Conservation (phyloP, 2,888 invertebrate genomes). For the Xestia c-nigrum region DNA sequence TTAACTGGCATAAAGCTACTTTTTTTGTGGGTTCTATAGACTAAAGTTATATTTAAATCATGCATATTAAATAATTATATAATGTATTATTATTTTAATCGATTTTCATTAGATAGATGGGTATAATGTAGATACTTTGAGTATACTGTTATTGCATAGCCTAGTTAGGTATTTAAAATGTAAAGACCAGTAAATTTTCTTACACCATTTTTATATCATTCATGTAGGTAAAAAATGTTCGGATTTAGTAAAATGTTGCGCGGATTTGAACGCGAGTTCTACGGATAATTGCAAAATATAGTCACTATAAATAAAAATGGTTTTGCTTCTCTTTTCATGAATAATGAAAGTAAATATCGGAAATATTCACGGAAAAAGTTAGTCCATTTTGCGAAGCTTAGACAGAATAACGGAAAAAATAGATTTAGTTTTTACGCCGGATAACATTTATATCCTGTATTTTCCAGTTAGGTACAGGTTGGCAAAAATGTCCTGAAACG, state of each 20-base stretch:
- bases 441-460: not conserved
- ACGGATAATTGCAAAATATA: slow-evolving; percentile 23
- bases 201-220: slow-evolving; percentile 1
- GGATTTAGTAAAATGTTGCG: slow-evolving; percentile 7
- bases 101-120: not conserved
- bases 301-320: slow-evolving; percentile 27
- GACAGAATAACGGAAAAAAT: not conserved
- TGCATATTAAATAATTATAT: too few relatives aligned
- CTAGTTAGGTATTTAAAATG: not conserved
- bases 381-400: slow-evolving; percentile 8
- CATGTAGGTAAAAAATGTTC: slow-evolving; percentile 5
- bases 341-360: slow-evolving; percentile 31
- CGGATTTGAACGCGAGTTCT: slow-evolving; percentile 10
- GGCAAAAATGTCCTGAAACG: too few relatives aligned
- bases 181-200: not conserved
- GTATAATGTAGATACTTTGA: not conserved
- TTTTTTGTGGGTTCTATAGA: too few relatives aligned
- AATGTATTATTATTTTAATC: not conserved
- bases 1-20: too few relatives aligned
- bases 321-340: slow-evolving; percentile 24
- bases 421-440: not conserved
- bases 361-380: slow-evolving; percentile 29
- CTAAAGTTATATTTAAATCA: too few relatives aligned
- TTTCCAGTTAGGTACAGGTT: too few relatives aligned
- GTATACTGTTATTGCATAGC: not conserved